Evolutionary conservation across 2,797 vertebrate genomes (phyloP).

Genomic region (Aplochiton taeniatus): DNA sequence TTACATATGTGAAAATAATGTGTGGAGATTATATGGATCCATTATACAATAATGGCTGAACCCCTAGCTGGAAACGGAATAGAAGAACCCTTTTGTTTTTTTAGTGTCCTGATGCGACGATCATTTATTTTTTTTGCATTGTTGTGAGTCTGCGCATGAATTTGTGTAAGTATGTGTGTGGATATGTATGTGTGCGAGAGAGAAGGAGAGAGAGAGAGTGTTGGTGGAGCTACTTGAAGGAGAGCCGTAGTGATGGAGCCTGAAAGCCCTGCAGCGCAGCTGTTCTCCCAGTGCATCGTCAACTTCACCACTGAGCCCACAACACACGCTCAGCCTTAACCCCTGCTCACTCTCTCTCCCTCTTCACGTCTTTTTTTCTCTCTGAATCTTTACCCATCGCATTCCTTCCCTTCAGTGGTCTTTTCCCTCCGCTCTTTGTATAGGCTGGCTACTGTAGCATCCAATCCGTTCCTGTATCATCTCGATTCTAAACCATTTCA

Average conservation of each 20-base stretch:
- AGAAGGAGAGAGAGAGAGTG: conserved; percentile 27
- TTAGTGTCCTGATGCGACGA: conserved; percentile 49
- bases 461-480: no score
- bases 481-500: no score
- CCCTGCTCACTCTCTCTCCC: not conserved
- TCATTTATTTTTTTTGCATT: conserved; percentile 61
- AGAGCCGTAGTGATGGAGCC: conserved; percentile 76
- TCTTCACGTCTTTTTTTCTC: conserved; percentile 21
- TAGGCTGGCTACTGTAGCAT: not conserved
- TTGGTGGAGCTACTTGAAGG: conserved; percentile 69
- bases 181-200: conserved; percentile 25
- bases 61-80: conserved; percentile 24
- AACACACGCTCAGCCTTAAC: conserved; percentile 62
- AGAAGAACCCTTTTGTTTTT: conserved; percentile 41
- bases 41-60: conserved; percentile 11
- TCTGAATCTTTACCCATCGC: conserved; percentile 19
- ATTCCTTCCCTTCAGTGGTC: conserved; percentile 9
- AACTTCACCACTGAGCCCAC: conserved; percentile 69
- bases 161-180: conserved; percentile 27
- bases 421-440: conserved; percentile 29
- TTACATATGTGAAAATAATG: no score
- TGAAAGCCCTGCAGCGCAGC: conserved; percentile 74
- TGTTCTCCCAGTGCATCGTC: conserved; percentile 74
- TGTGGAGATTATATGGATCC: no score
- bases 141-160: conserved; percentile 31